Percentiles rank a stretch among this genome's conserved stretches.
Conservation (phyloP, 2,113 vertebrate species). For the Sigmodon hispidus region DNA sequence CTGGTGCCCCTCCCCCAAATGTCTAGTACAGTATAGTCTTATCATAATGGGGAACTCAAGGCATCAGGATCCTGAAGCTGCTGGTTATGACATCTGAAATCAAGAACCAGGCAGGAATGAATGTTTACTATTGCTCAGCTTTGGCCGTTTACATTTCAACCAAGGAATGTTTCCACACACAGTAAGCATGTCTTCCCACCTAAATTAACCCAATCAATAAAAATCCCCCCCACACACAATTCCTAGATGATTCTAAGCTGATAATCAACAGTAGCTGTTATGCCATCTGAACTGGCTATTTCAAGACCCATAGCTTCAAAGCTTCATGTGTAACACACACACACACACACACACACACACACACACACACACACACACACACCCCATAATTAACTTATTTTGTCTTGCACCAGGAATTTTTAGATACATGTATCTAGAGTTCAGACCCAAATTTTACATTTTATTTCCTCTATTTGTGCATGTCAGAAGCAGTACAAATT, state of each 20-base stretch:
- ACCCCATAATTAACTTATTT: neutral
- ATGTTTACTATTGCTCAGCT: neutral
- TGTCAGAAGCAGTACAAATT: neutral
- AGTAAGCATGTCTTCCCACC: neutral
- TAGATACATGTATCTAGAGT: slow-evolving; percentile 34
- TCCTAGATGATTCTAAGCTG: neutral
- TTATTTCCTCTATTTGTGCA: neutral
- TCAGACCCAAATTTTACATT: slow-evolving; percentile 31
- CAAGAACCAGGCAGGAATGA: neutral
- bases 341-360: neutral
- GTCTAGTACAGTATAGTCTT: neutral
- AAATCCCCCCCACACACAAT: neutral
- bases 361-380: neutral
- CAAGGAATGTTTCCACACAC: neutral
- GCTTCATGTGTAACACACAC: neutral
- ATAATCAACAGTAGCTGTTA: neutral
- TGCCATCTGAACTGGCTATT: neutral
- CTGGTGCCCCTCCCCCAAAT: neutral
- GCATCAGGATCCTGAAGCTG: neutral
- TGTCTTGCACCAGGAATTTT: neutral
- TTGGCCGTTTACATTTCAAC: neutral
- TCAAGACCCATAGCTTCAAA: neutral
- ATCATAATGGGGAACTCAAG: neutral
- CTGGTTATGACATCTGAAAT: neutral
- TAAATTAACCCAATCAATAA: neutral